Evolutionary conservation across 2,113 vertebrate genomes (phyloP).

Genomic region (Mystacornis crossleyi): DNA sequence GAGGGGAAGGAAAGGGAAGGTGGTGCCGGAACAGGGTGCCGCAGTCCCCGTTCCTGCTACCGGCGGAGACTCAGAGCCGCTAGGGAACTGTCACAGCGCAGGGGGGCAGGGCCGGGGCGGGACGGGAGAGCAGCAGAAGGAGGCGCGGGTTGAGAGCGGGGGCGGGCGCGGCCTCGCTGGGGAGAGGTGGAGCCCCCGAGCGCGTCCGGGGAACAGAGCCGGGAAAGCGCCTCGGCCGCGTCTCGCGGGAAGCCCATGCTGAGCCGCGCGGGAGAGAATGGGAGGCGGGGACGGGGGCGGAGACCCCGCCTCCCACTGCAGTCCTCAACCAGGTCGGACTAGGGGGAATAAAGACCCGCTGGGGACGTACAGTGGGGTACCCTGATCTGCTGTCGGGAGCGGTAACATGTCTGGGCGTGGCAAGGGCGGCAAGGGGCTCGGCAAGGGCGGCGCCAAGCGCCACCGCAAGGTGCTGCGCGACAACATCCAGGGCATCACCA

Average conservation of each 20-base stretch:
- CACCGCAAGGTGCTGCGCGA: constrained; percentile 76
- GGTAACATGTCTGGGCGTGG: neutral
- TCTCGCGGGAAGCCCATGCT: rapidly evolving
- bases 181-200: too few species aligned
- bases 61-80: neutral
- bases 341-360: rapidly evolving
- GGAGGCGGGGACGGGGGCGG: rapidly evolving
- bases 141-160: neutral
- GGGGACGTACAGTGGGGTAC: too few species aligned
- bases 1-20: neutral
- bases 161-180: rapidly evolving
- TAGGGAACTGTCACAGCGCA: rapidly evolving
- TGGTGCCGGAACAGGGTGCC: rapidly evolving
- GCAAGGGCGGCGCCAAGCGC: constrained; percentile 70
- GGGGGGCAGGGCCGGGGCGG: too few species aligned
- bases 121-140: too few species aligned
- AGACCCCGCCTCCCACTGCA: rapidly evolving
- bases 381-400: too few species aligned
- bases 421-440: neutral
- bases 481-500: constrained; percentile 80
- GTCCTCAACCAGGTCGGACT: neutral
- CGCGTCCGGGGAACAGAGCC: rapidly evolving
- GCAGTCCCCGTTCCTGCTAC: too few species aligned
- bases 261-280: rapidly evolving
- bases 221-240: rapidly evolving